Percentiles rank a stretch among this genome's conserved stretches.
Conservation (phyloP, 2,797 vertebrate genomes). For the Ctenopoma kingsleyae region DNA sequence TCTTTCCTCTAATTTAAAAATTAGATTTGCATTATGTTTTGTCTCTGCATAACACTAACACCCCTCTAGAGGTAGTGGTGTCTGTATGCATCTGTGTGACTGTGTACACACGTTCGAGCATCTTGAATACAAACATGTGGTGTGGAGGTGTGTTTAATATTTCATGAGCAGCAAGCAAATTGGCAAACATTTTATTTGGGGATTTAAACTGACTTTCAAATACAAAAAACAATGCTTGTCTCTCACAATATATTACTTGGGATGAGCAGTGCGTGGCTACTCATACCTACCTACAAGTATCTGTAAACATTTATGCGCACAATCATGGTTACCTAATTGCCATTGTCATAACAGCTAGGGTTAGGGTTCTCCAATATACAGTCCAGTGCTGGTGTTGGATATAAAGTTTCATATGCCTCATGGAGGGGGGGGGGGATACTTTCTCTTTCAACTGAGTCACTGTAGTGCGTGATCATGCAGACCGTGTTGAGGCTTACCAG, state of each 20-base stretch:
- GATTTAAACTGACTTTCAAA: slow-evolving; percentile 21
- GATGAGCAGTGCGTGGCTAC: slow-evolving; percentile 11
- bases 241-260: slow-evolving; percentile 4
- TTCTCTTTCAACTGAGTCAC: slow-evolving; percentile 54
- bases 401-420: slow-evolving; percentile 56
- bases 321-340: slow-evolving; percentile 67
- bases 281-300: background rate
- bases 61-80: background rate
- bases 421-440: background rate
- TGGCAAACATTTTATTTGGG: slow-evolving; percentile 38
- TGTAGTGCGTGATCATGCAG: slow-evolving; percentile 52
- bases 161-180: slow-evolving; percentile 38
- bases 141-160: slow-evolving; percentile 53
- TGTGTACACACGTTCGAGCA: background rate
- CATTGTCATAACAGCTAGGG: slow-evolving; percentile 76
- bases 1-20: slow-evolving; percentile 24
- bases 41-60: background rate
- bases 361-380: slow-evolving; percentile 68
- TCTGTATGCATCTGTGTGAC: background rate
- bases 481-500: slow-evolving; percentile 47
- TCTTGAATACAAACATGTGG: slow-evolving; percentile 25
- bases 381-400: slow-evolving; percentile 38
- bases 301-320: slow-evolving; percentile 27
- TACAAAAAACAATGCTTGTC: slow-evolving; percentile 21
- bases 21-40: slow-evolving; percentile 16